Conservation (phyloP, 2,888 invertebrate genomes). For the Papilio protenor region DNA sequence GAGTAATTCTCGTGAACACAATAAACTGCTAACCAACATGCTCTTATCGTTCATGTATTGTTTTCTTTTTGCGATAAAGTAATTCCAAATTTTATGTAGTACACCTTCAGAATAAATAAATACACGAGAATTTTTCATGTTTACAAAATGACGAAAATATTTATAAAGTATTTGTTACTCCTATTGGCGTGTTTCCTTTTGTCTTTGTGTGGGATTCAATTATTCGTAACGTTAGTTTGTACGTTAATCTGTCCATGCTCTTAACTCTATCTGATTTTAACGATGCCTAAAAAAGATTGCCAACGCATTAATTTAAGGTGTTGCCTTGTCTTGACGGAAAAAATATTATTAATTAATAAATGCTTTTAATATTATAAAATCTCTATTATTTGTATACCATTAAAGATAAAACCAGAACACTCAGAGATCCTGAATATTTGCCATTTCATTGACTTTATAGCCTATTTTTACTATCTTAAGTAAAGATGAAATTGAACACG, state of each 20-base stretch:
- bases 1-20: conserved; percentile 20
- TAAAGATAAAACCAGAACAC: too few species aligned
- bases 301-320: too few species aligned
- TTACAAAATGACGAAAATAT: neutral
- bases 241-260: neutral
- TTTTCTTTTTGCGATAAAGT: conserved; percentile 28
- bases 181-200: neutral
- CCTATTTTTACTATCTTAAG: neutral
- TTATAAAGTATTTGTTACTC: neutral
- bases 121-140: neutral
- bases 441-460: too few species aligned
- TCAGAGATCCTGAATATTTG: too few species aligned
- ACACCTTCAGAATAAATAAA: conserved; percentile 1
- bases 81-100: conserved; percentile 1
- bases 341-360: too few species aligned
- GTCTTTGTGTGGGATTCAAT: neutral
- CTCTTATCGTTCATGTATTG: conserved; percentile 21
- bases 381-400: too few species aligned
- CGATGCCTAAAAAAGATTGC: too few species aligned
- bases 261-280: too few species aligned
- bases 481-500: neutral
- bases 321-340: too few species aligned
- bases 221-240: neutral
- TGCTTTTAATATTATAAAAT: too few species aligned
- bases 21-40: conserved; percentile 21